Evolutionary conservation across 2,888 invertebrate genomes (phyloP).

Genomic region (Andrena marginata): DNA sequence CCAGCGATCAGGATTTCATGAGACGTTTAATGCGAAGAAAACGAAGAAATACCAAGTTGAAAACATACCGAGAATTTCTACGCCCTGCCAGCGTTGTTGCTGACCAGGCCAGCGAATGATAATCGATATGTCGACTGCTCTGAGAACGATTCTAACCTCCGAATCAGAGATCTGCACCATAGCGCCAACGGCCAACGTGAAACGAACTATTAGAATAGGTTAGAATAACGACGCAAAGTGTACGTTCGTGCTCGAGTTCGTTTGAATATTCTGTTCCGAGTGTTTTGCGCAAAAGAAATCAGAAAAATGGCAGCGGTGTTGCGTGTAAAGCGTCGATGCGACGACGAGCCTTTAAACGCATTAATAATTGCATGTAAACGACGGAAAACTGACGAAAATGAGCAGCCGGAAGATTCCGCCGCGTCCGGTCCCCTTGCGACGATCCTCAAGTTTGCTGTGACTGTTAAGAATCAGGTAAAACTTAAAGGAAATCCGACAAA

Average conservation of each 20-base stretch:
- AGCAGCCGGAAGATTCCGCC: constrained; percentile 81
- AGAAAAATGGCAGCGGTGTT: constrained; percentile 88
- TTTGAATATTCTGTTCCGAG: neutral
- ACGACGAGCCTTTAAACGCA: constrained; percentile 90
- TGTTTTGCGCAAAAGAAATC: neutral
- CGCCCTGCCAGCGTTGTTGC: constrained; percentile 70
- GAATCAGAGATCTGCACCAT: neutral
- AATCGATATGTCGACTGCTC: constrained; percentile 68
- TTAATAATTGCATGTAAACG: constrained; percentile 91
- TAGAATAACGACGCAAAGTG: neutral
- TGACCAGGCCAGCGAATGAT: constrained; percentile 60
- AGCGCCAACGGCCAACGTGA: neutral
- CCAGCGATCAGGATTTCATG: constrained; percentile 47
- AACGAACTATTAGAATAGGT: neutral
- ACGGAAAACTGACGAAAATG: constrained; percentile 86
- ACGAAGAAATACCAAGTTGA: constrained; percentile 60
- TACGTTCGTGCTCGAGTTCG: no score
- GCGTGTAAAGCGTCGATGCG: constrained; percentile 90
- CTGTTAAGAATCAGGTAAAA: constrained; percentile 89
- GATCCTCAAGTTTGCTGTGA: constrained; percentile 90
- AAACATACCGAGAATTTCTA: constrained; percentile 71
- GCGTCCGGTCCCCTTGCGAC: constrained; percentile 85
- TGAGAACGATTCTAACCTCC: constrained; percentile 53
- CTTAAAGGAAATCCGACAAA: neutral
- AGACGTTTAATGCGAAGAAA: constrained; percentile 55